Base-by-base conservation (phyloP, 1,140 invertebrate species). In the Neodiprion virginianus region DNA sequence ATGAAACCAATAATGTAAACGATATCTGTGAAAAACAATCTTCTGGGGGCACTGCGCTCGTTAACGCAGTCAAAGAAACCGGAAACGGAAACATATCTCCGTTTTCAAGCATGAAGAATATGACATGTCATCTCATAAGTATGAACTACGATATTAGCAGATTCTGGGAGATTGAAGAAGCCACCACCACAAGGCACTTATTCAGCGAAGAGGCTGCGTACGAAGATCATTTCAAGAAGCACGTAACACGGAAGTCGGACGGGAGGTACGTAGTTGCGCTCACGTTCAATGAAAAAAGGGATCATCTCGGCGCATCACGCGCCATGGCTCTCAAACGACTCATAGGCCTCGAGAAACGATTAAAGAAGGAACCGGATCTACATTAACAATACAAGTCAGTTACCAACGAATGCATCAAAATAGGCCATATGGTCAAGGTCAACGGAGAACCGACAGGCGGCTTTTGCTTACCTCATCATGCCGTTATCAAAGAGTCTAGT, bases 401-500 rank as follows among this genome's bases (percentile, higher is more conserved):
- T 17, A 77, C 83, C 10, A 53, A 76, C 66, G 82, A 82, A 70
- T 85, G 82, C 71, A 28, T 83, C 0, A 74, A 79, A 11, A 47
- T 80, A 0, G 79, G 77, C n/a, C 81, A 84, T 49, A 79, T 82
- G 79, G 17, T 65, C 11, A 48, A 71, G 67, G 48, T 71, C n/a
- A 8, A 71, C 17, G 14, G 68, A 50, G 17, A 72, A 40, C 67
- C 53, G 7, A 21, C 9, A 21, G 61, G 74, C 1, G 74, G 74
- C 8, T 77, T 72, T 14, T 85, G 81, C 71, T 40, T 81, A 10
- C 79, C 80, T 17, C 83, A 83, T 72, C 78, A 80, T 11, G 72
- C 79, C 1, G 81, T 83, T 0, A 75, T 83, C 8, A 79, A 78
- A 8, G 74, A 77, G 72, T 50, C 77, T 1, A 81, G 75, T 40